A percentile compares a stretch with the other conserved stretches of the same genome.
Evolutionary conservation across 1,140 invertebrate species (phyloP).

Genomic region (Drosophila insularis): DNA sequence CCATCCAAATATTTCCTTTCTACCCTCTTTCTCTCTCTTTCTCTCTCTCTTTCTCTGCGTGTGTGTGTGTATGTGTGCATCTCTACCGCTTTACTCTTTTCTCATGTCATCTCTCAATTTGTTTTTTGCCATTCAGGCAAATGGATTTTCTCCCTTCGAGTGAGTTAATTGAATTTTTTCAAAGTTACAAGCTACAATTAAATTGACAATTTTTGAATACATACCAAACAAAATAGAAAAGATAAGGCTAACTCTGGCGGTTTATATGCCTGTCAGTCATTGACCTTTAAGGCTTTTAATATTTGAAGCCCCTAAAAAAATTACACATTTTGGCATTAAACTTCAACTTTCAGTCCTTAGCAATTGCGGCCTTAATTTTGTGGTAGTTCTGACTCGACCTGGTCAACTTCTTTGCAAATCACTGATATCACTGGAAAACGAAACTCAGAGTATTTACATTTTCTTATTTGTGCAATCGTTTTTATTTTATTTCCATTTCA

Average conservation of each 20-base stretch:
- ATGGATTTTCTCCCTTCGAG: conserved; percentile 17
- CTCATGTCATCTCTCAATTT: neutral
- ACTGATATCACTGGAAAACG: too few species aligned
- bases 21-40: conserved; percentile 17
- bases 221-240: neutral
- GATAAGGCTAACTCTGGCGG: neutral
- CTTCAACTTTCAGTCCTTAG: too few species aligned
- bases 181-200: conserved; percentile 1
- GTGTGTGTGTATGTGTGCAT: conserved; percentile 6
- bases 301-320: too few species aligned
- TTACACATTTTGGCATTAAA: too few species aligned
- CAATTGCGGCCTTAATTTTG: too few species aligned
- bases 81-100: conserved; percentile 13
- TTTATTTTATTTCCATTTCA: neutral
- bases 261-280: too few species aligned
- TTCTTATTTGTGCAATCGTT: neutral
- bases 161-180: conserved; percentile 5
- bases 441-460: too few species aligned
- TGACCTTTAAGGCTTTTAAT: too few species aligned
- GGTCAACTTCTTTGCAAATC: too few species aligned
- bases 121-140: conserved; percentile 7
- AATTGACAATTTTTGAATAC: conserved; percentile 10
- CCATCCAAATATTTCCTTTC: neutral
- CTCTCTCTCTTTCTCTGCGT: too few species aligned
- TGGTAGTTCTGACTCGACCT: too few species aligned